Evolutionary conservation across 2,113 vertebrate genomes (phyloP).

Genomic region (Carlito syrichta): DNA sequence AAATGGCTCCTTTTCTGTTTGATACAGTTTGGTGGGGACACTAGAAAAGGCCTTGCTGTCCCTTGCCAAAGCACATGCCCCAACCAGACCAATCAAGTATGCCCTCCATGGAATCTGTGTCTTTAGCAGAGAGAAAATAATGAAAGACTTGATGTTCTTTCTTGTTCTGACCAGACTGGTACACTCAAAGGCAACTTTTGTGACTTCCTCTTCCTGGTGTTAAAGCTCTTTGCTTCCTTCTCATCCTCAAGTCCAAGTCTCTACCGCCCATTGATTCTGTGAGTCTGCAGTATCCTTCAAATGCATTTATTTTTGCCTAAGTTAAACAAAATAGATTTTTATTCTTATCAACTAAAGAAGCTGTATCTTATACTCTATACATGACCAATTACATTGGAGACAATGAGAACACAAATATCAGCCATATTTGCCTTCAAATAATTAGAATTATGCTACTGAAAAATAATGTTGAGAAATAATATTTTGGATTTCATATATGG

Average conservation of each 20-base stretch:
- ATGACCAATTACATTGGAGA: background rate
- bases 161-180: background rate
- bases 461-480: constrained; percentile 12
- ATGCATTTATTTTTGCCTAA: constrained; percentile 6
- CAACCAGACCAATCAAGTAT: background rate
- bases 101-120: background rate
- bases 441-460: background rate
- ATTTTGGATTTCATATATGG: background rate
- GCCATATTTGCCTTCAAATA: constrained; percentile 8
- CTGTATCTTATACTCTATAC: background rate
- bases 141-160: background rate
- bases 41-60: background rate
- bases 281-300: background rate
- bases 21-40: background rate
- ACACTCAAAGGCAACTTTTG: background rate
- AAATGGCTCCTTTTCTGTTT: background rate
- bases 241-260: background rate
- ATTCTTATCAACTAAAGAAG: constrained; percentile 49
- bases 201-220: background rate
- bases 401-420: background rate
- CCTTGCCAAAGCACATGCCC: background rate
- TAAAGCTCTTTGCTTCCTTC: background rate
- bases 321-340: background rate
- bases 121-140: background rate
- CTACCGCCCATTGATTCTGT: background rate